Evolutionary conservation across 2,888 invertebrate species (phyloP).

Genomic region (Morinoia aosen): DNA sequence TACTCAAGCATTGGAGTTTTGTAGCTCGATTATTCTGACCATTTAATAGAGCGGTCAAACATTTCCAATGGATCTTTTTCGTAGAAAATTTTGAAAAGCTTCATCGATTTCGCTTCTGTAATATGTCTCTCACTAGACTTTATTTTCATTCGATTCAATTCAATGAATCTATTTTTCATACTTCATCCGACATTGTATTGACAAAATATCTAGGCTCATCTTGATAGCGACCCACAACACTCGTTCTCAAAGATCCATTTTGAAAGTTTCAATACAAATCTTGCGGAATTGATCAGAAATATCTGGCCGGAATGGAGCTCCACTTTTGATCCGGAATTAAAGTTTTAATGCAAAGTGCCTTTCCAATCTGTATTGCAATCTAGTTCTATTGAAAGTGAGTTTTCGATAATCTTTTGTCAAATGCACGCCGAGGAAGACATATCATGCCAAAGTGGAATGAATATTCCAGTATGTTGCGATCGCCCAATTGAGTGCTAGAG

Average conservation of each 20-base stretch:
- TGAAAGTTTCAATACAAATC: too few relatives aligned
- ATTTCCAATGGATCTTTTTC: not conserved
- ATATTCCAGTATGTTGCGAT: too few relatives aligned
- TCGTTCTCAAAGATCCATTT: not conserved
- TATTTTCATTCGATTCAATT: not conserved
- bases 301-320: too few relatives aligned
- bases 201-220: not conserved
- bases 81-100: not conserved
- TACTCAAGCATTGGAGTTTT: not conserved
- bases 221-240: not conserved
- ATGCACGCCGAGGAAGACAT: too few relatives aligned
- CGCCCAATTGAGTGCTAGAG: too few relatives aligned
- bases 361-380: too few relatives aligned
- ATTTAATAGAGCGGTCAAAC: not conserved
- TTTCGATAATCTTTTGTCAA: too few relatives aligned
- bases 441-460: too few relatives aligned
- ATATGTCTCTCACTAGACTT: not conserved
- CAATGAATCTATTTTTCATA: not conserved
- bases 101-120: not conserved
- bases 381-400: too few relatives aligned
- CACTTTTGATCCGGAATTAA: too few relatives aligned
- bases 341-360: too few relatives aligned
- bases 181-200: not conserved
- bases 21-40: not conserved
- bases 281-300: too few relatives aligned